Conservation (phyloP, 2,888 invertebrate species). For the Drosophila nr. fundita region DNA sequence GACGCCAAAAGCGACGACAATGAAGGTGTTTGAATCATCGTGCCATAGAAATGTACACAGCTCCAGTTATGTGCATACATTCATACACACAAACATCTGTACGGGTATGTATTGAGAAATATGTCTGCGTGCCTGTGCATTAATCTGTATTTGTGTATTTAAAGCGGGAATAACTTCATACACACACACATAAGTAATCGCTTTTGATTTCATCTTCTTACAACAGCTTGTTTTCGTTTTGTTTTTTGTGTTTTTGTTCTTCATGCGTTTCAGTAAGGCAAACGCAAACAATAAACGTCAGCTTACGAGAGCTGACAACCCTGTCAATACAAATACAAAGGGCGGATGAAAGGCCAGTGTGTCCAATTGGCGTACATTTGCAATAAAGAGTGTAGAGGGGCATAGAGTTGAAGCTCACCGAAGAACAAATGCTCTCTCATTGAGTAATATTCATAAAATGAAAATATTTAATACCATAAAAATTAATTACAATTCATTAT, state of each 20-base stretch:
- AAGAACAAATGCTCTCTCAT: slow-evolving; percentile 28
- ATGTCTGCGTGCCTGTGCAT: slow-evolving; percentile 50
- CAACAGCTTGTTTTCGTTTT: slow-evolving; percentile 31
- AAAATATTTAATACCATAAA: background rate
- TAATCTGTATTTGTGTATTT: slow-evolving; percentile 61
- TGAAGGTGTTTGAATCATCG: slow-evolving; percentile 66
- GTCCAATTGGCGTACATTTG: slow-evolving; percentile 72
- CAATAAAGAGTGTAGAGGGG: slow-evolving; percentile 49
- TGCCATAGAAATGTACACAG: slow-evolving; percentile 73
- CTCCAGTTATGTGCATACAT: slow-evolving; percentile 47
- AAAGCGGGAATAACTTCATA: slow-evolving; percentile 70
- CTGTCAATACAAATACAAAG: slow-evolving; percentile 69
- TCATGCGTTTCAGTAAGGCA: slow-evolving; percentile 17
- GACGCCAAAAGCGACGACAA: slow-evolving; percentile 45
- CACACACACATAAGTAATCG: slow-evolving; percentile 39
- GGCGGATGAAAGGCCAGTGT: slow-evolving; percentile 49
- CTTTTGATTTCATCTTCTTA: slow-evolving; percentile 74
- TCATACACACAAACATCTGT: background rate
- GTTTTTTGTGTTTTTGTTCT: slow-evolving; percentile 10
- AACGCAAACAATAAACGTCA: slow-evolving; percentile 72
- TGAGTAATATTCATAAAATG: background rate
- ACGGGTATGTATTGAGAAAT: slow-evolving; percentile 34
- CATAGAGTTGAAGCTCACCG: slow-evolving; percentile 14
- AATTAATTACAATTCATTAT: background rate
- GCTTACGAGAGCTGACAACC: slow-evolving; percentile 76